These are phyloP conservation scores for Netelia virgata DNA, from an alignment of 2,888 invertebrate genomes.

Conservation along the genomic window DNA sequence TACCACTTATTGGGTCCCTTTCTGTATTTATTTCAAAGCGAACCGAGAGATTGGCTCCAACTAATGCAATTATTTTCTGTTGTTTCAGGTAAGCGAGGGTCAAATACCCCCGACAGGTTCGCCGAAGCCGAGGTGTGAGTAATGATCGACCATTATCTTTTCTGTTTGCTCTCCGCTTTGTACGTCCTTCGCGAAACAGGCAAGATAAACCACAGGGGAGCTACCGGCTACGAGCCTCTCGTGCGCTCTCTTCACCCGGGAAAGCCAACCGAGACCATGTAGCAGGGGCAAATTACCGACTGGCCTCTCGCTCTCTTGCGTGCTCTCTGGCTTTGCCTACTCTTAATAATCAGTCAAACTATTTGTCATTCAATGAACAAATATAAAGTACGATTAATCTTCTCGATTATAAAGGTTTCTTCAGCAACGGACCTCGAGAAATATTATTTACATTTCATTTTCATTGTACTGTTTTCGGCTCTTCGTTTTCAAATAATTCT, in stretches of 20 bases:
- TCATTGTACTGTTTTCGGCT: not conserved
- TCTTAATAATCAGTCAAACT: slow-evolving; percentile 61
- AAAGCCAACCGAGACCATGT: slow-evolving; percentile 55
- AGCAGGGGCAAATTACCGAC: slow-evolving; percentile 69
- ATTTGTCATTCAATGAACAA: slow-evolving; percentile 55
- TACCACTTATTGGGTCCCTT: slow-evolving; percentile 22
- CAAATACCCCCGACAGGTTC: slow-evolving; percentile 58
- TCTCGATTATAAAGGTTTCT: not conserved
- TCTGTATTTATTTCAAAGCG: slow-evolving; percentile 38
- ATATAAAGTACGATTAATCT: slow-evolving; percentile 55
- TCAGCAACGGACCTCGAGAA: not conserved
- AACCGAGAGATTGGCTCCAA: slow-evolving; percentile 68
- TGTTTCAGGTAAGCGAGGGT: slow-evolving; percentile 81
- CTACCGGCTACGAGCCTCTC: slow-evolving; percentile 57
- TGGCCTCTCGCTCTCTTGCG: slow-evolving; percentile 52
- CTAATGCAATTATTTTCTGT: slow-evolving; percentile 80
- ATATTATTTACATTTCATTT: not conserved
- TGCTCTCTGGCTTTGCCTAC: slow-evolving; percentile 38
- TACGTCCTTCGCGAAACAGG: slow-evolving; percentile 70
- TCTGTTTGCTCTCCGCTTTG: slow-evolving; percentile 77
- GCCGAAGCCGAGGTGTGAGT: slow-evolving; percentile 75
- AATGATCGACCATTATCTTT: slow-evolving; percentile 80
- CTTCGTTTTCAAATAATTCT: not conserved
- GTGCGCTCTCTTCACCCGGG: slow-evolving; percentile 33
- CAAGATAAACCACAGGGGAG: slow-evolving; percentile 69